A percentile compares a stretch with the other conserved stretches of the same genome.
These are phyloP conservation scores for Gobiocypris rarus DNA, from an alignment of 2,113 vertebrate genomes.

Conservation along the genomic window DNA sequence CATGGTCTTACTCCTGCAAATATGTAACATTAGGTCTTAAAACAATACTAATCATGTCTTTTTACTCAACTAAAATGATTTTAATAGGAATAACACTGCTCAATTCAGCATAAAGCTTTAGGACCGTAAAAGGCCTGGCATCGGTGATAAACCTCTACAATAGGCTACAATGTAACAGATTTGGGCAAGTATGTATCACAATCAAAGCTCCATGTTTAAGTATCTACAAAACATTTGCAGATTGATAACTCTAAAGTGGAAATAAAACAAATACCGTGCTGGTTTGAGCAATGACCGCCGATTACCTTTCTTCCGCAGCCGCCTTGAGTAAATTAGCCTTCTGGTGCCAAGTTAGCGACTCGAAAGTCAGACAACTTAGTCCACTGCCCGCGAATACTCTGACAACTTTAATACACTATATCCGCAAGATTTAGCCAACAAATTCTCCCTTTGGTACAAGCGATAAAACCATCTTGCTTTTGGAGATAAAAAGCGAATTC, in stretches of 20 bases:
- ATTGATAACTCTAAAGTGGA: not conserved
- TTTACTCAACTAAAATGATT: no score
- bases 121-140: conserved; percentile 17
- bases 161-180: not conserved
- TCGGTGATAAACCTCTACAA: not conserved
- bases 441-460: not conserved
- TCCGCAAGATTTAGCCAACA: not conserved
- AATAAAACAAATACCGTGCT: not conserved
- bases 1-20: conserved; percentile 60
- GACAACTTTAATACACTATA: not conserved
- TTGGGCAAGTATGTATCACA: not conserved
- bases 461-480: not conserved
- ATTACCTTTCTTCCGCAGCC: conserved; percentile 60
- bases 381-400: conserved; percentile 14
- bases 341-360: conserved; percentile 56
- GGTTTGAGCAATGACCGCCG: conserved; percentile 15
- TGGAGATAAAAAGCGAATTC: conserved; percentile 17
- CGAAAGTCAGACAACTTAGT: conserved; percentile 52
- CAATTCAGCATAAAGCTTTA: not conserved
- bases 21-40: not conserved
- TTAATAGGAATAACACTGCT: no score
- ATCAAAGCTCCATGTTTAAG: not conserved
- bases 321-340: conserved; percentile 53
- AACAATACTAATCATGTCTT: not conserved
- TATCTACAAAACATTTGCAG: not conserved